Conservation (phyloP, 2,888 invertebrate species). For the Unio pictorum region DNA sequence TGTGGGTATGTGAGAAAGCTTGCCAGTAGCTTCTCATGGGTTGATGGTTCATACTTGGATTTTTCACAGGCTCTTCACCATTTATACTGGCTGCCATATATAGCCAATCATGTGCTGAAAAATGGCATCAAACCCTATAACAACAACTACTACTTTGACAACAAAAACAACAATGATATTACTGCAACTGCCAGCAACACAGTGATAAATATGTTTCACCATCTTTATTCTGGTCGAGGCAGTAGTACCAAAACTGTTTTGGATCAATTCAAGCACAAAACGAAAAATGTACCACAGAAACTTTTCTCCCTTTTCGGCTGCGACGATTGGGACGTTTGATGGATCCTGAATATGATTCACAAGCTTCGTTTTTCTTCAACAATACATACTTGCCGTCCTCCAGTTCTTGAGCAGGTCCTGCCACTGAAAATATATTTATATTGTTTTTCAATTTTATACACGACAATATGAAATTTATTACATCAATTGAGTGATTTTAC, state of each 20-base stretch:
- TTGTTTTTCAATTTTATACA: neutral
- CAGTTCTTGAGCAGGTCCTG: conserved; percentile 51
- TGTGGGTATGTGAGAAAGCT: no score
- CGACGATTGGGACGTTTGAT: conserved; percentile 39
- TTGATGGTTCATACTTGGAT: no score
- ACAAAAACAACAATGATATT: neutral
- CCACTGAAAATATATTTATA: conserved; percentile 17
- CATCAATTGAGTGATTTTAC: neutral
- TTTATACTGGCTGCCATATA: no score
- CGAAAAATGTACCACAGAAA: conserved; percentile 43
- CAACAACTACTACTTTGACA: neutral
- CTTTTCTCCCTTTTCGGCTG: conserved; percentile 46
- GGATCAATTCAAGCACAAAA: neutral
- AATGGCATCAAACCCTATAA: no score
- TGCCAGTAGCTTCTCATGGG: no score
- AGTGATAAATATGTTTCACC: no score
- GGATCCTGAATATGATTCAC: conserved; percentile 34
- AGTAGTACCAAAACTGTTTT: no score
- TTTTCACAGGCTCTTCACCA: no score
- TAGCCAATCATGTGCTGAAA: no score
- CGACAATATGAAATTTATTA: no score
- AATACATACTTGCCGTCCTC: conserved; percentile 61
- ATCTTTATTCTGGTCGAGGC: no score
- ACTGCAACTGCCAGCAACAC: no score
- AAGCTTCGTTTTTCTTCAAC: conserved; percentile 54